These are phyloP conservation scores for Glaucomys volans DNA, from an alignment of 2,113 vertebrate species.

Conservation along the genomic window DNA sequence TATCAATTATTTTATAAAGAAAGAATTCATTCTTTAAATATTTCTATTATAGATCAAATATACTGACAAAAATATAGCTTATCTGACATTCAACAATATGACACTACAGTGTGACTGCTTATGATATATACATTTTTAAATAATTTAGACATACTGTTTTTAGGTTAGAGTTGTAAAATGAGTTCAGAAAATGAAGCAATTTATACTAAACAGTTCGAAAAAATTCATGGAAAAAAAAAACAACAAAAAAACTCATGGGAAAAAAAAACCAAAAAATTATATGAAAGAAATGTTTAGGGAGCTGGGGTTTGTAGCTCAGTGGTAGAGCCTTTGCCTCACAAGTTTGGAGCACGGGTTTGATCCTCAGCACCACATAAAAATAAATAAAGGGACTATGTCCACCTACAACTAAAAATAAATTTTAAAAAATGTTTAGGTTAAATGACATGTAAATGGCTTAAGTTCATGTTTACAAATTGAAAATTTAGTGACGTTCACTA, in stretches of 20 bases:
- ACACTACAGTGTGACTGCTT: not conserved
- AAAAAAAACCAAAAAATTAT: not conserved
- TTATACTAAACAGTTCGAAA: not conserved
- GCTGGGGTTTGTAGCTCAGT: too few relatives aligned
- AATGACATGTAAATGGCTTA: not conserved
- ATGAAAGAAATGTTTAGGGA: too few relatives aligned
- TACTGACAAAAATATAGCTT: not conserved
- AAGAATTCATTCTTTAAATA: not conserved
- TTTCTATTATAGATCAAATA: not conserved
- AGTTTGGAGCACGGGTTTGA: too few relatives aligned
- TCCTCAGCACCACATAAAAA: too few relatives aligned
- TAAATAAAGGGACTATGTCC: too few relatives aligned
- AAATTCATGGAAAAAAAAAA: slow-evolving; percentile 5
- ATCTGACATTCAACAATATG: not conserved
- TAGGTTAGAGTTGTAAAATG: not conserved
- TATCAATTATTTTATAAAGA: not conserved
- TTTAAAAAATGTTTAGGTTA: not conserved
- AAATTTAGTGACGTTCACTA: slow-evolving; percentile 41
- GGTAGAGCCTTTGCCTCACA: too few relatives aligned
- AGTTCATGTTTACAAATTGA: slow-evolving; percentile 10
- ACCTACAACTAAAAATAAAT: too few relatives aligned
- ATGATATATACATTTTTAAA: not conserved
- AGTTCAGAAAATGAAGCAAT: slow-evolving; percentile 23
- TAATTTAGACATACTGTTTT: not conserved
- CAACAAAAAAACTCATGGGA: not conserved